Conservation (phyloP, 2,797 vertebrate species). For the Lutjanus campechanus region DNA sequence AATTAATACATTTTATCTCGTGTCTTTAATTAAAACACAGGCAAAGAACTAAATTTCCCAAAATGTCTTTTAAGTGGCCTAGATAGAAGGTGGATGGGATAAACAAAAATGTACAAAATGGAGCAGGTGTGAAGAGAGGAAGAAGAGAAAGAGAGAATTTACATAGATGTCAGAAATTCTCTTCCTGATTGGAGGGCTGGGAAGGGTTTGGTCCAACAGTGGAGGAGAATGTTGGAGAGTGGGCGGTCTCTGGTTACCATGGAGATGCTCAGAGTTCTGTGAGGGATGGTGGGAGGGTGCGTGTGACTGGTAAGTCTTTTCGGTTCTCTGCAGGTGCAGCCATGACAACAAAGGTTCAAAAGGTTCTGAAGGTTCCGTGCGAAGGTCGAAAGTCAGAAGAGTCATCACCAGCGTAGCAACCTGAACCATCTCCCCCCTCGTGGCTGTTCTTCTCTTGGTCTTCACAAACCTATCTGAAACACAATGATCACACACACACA, state of each 20-base stretch:
- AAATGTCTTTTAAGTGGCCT: constrained; percentile 6
- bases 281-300: background rate
- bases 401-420: constrained; percentile 70
- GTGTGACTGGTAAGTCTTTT: constrained; percentile 42
- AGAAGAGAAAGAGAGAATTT: background rate
- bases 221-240: constrained; percentile 39
- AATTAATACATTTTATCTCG: background rate
- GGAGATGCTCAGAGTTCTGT: constrained; percentile 51
- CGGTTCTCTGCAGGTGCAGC: constrained; percentile 64
- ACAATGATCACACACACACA: constrained; percentile 26
- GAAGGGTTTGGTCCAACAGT: constrained; percentile 61
- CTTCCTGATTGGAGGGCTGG: constrained; percentile 38
- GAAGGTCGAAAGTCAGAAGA: constrained; percentile 70
- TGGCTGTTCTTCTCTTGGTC: constrained; percentile 71
- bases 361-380: constrained; percentile 59
- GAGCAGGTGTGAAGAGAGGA: background rate
- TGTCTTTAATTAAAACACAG: background rate
- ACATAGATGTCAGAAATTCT: constrained; percentile 33
- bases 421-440: constrained; percentile 58
- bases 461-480: constrained; percentile 72
- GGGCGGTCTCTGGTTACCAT: constrained; percentile 59
- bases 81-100: background rate
- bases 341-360: constrained; percentile 62
- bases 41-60: background rate
- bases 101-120: background rate